A percentile compares a stretch with the other conserved stretches of the same genome.
Evolutionary conservation across 2,797 vertebrate species (phyloP).

Genomic region (Mallotus villosus): DNA sequence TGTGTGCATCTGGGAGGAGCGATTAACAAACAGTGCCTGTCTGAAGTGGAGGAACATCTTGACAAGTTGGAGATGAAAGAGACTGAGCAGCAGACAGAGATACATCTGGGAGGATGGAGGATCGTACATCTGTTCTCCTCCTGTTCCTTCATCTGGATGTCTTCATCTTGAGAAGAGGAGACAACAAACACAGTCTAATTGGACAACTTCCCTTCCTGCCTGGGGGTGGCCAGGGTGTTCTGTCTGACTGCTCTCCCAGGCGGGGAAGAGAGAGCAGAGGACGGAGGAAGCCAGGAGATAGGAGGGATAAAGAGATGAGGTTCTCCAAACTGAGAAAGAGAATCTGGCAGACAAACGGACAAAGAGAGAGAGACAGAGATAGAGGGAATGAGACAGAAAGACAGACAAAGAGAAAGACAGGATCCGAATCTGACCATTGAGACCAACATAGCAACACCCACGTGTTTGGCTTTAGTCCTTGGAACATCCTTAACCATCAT

Average conservation of each 20-base stretch:
- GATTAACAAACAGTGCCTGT: not conserved
- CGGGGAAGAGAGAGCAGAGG: not conserved
- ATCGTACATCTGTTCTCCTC: not conserved
- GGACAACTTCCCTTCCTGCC: not conserved
- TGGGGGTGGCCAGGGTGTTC: too few species aligned
- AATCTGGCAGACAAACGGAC: too few species aligned
- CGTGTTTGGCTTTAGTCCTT: slow-evolving; percentile 2
- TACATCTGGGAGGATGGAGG: too few species aligned
- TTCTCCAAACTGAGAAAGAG: too few species aligned
- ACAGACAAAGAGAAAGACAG: slow-evolving; percentile 5
- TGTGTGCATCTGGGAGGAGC: not conserved
- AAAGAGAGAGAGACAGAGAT: not conserved
- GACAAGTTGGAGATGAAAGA: not conserved
- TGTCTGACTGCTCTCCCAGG: not conserved
- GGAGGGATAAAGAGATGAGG: too few species aligned
- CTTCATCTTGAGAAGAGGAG: not conserved
- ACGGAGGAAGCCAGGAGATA: too few species aligned
- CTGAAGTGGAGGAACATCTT: not conserved
- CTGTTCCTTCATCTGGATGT: not conserved
- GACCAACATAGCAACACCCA: slow-evolving; percentile 4
- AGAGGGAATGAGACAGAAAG: not conserved
- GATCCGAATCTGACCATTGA: not conserved
- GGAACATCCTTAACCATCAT: slow-evolving; percentile 1
- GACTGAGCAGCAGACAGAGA: not conserved
- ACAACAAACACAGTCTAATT: not conserved